Evolutionary conservation across 2,113 vertebrate genomes (phyloP), one percentile per base, ranked within the genome.

Genomic region (Aramus guarauna): DNA sequence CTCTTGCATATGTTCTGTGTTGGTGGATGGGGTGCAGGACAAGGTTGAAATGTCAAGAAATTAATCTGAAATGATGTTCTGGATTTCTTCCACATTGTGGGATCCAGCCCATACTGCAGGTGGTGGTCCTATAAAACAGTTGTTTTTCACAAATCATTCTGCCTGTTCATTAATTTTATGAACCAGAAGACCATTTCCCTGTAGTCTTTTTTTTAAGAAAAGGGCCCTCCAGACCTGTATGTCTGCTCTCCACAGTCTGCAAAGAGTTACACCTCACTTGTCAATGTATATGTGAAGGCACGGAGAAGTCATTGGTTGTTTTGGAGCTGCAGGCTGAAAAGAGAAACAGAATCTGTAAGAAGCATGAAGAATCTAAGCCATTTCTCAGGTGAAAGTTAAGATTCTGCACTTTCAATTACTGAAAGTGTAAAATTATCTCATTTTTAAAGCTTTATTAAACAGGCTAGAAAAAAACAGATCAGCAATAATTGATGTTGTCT

Each of bases 61-160:
- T 95, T 94, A 92, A 93, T 96, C 78, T 90, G 75, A 94, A 92
- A 83, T 17, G 30, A 91, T 47, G 34, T 82, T 85, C 82, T 96
- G 96, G 88, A 92, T 93, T 94, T 83, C 55, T 95, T 85, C 93
- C 95, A 95, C n/a, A 8, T 36, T 62, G 37, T 63, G 82, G 71
- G 82, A 94, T 92, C 30, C 94, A 92, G 59, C 64, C 63, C 75
- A 63, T 94, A 55, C n/a, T 90, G 92, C 96, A 96, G 96, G 95
- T 96, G 92, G 88, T 96, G 75, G 93, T 95, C 95, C 75, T 71
- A 88, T 93, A 77, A 96, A 96, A 63, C 85, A 71, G 74, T 94
- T 94, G 94, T 96, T 95, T 96, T 95, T 77, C 93, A 94, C 93
- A 95, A 96, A 95, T 96, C 96, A 95, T 96, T 96, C 88, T 94